Evolutionary conservation across 2,888 invertebrate species (phyloP), one percentile per base, ranked within the genome.

Genomic region (Erebia ligea): DNA sequence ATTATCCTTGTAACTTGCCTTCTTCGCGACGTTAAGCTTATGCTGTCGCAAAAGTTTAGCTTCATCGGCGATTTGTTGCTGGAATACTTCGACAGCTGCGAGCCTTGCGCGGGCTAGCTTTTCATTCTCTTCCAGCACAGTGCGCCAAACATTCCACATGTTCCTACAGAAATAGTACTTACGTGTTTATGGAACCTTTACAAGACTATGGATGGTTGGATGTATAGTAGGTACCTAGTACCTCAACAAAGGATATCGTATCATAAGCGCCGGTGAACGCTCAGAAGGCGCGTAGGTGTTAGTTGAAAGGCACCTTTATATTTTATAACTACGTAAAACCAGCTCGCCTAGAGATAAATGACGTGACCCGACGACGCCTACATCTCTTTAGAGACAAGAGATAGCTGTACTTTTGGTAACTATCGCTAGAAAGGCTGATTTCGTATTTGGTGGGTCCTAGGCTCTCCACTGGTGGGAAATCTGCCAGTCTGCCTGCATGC

Each of bases 101-200:
- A 99, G 94, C 62, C 98, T 94, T 19, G 98, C 98, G 75, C 98
- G 95, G 15, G 98, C 98, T 79, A 98, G 90, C 86, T 98, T 98
- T 86, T 99, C 98, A 84, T 98, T 98, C 90, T 99, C 99, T 86
- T 99, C 98, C 80, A 99, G 92, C 2, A 99, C 98, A 0, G 98
- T 97, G 76, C 98, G 95, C 99, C 99, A 99, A n/a, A 99, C 98
- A 83, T 97, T 97, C 97, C 98, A 98, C 96, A 98, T 98, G 85
- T 98, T 98, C 97, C 99, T 99, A 62, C n/a, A 17, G 17, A 52
- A 52, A 52, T 9, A 52, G n/a, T 52, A 17, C 52, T 4, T 13
- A 45, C 3, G 52, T 52, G 8, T 52, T 52, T 17, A n/a, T 5
- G 45, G 42, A 11, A 42, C 34, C 34, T 34, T 34, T 34, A 34